Evolutionary conservation across 2,113 vertebrate genomes (phyloP).

Genomic region (Ibidorhyncha struthersii): DNA sequence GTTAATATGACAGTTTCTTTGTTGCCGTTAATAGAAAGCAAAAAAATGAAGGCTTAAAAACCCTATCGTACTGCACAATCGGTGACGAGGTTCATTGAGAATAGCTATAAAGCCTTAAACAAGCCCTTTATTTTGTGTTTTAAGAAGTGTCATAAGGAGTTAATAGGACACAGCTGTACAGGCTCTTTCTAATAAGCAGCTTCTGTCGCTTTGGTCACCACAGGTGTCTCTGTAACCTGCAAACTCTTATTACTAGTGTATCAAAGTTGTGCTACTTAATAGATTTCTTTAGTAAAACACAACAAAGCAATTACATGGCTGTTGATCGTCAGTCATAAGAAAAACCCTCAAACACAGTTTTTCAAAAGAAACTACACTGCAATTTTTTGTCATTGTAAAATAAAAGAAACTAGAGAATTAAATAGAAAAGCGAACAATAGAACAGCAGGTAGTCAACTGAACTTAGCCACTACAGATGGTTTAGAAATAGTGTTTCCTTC

Average conservation of each 20-base stretch:
- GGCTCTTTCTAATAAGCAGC: slow-evolving; percentile 80
- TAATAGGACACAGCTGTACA: slow-evolving; percentile 85
- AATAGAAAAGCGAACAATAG: slow-evolving; percentile 79
- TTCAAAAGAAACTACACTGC: slow-evolving; percentile 84
- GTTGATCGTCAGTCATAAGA: slow-evolving; percentile 82
- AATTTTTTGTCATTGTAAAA: slow-evolving; percentile 88
- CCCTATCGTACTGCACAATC: slow-evolving; percentile 60
- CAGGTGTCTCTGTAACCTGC: slow-evolving; percentile 85
- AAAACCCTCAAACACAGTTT: slow-evolving; percentile 78
- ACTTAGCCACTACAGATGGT: slow-evolving; percentile 85
- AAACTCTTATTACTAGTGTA: slow-evolving; percentile 88
- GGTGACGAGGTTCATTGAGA: slow-evolving; percentile 56
- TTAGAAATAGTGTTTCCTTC: slow-evolving; percentile 84
- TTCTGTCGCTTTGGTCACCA: slow-evolving; percentile 84
- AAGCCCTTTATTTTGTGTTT: slow-evolving; percentile 79
- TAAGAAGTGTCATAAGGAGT: slow-evolving; percentile 81
- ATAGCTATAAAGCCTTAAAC: slow-evolving; percentile 74
- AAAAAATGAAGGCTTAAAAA: slow-evolving; percentile 62
- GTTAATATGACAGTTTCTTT: slow-evolving; percentile 56
- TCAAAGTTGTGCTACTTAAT: slow-evolving; percentile 88
- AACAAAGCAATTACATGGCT: slow-evolving; percentile 87
- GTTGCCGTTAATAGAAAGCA: slow-evolving; percentile 14
- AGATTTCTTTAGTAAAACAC: slow-evolving; percentile 87
- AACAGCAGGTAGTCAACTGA: slow-evolving; percentile 82
- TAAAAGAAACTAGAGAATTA: slow-evolving; percentile 84